Percentiles rank a stretch among this genome's conserved stretches.
Evolutionary conservation across 2,113 vertebrate genomes (phyloP).

Genomic region (Chionodraco myersi): DNA sequence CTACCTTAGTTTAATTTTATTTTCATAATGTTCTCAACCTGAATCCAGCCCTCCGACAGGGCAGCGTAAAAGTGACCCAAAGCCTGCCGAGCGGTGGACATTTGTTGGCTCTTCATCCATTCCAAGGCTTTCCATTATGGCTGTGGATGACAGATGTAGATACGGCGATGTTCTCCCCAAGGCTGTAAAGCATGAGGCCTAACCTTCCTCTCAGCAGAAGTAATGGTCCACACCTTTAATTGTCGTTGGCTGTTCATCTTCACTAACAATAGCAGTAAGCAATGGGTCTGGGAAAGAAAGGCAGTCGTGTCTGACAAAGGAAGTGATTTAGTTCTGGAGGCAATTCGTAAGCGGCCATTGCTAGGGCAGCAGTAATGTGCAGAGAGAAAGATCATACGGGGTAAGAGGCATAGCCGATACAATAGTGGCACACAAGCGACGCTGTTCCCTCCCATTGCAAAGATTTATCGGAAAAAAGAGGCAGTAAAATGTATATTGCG

Average conservation of each 20-base stretch:
- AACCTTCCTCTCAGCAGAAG: constrained; percentile 78
- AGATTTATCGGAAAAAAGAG: constrained; percentile 45
- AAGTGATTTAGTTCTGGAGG: constrained; percentile 80
- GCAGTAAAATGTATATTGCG: constrained; percentile 44
- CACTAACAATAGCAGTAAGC: constrained; percentile 83
- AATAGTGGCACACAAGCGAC: constrained; percentile 47
- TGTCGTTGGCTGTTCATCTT: constrained; percentile 83
- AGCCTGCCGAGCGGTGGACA: constrained; percentile 31
- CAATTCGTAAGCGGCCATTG: constrained; percentile 66
- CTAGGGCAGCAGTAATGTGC: constrained; percentile 68
- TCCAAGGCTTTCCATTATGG: constrained; percentile 63
- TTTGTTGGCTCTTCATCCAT: constrained; percentile 67
- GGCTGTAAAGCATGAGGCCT: constrained; percentile 76
- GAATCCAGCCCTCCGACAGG: constrained; percentile 12
- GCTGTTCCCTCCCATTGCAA: constrained; percentile 31
- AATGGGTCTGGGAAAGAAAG: constrained; percentile 76
- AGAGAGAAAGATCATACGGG: constrained; percentile 63
- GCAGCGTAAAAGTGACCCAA: constrained; percentile 32
- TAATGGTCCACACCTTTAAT: constrained; percentile 86
- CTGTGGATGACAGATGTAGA: constrained; percentile 73
- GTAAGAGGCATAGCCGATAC: constrained; percentile 59
- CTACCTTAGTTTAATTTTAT: neutral
- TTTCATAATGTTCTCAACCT: constrained; percentile 25
- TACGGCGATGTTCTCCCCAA: constrained; percentile 52
- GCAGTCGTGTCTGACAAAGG: constrained; percentile 77